phyloP scores from a whole-genome alignment of 2,113 vertebrate genomes.

The Corythoichthys intestinalis region DNA sequence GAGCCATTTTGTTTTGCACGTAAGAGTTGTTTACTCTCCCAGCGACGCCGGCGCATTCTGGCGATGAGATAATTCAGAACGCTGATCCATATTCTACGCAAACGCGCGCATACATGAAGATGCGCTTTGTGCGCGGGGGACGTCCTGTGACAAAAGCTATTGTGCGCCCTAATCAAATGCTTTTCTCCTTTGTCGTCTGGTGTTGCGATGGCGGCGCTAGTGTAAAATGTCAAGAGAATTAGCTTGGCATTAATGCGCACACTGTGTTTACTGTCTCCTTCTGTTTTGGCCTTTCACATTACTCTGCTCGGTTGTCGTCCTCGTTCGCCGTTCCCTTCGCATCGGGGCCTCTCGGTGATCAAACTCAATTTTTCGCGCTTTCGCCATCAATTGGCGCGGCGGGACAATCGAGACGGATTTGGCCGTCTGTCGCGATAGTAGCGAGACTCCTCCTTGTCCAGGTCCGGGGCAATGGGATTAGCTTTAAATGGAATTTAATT shows the following conservation, averaged over 20 bases:
- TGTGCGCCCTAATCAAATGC: constrained; percentile 33
- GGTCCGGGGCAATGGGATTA: constrained; percentile 75
- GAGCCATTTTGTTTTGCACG: constrained; percentile 53
- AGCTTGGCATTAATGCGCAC: constrained; percentile 35
- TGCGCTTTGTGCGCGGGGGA: constrained; percentile 17
- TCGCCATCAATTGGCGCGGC: constrained; percentile 66
- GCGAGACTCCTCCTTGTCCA: constrained; percentile 60
- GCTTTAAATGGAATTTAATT: constrained; percentile 80
- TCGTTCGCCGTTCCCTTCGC: constrained; percentile 25
- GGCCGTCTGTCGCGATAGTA: constrained; percentile 71
- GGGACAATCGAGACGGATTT: constrained; percentile 71
- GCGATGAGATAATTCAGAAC: constrained; percentile 50
- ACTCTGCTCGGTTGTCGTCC: constrained; percentile 24
- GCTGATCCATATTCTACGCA: constrained; percentile 24
- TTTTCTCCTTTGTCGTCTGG: constrained; percentile 15
- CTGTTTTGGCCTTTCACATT: constrained; percentile 19
- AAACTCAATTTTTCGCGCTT: constrained; percentile 73
- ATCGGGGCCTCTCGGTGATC: constrained; percentile 45
- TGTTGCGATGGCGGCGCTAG: constrained; percentile 19
- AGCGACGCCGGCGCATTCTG: constrained; percentile 52
- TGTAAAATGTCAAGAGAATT: constrained; percentile 58
- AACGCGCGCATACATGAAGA: constrained; percentile 8
- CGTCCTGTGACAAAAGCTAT: constrained; percentile 34
- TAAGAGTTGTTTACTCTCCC: constrained; percentile 61
- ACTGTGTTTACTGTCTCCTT: constrained; percentile 38